These are phyloP conservation scores for Zeus faber DNA, from an alignment of 2,113 vertebrate genomes.

Conservation along the genomic window DNA sequence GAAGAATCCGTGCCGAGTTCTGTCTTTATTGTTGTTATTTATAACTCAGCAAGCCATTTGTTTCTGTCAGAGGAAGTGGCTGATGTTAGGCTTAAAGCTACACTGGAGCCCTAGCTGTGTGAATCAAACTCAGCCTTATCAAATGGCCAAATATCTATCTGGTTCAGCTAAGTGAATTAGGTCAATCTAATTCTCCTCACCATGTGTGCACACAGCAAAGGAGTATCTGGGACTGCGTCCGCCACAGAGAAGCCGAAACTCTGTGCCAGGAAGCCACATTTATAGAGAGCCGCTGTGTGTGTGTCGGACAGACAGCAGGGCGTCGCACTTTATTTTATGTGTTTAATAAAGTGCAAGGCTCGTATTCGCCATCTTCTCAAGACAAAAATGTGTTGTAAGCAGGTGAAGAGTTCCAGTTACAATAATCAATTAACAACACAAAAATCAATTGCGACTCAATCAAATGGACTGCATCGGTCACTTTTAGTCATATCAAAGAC, in stretches of 20 bases:
- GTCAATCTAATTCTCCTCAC: slow-evolving; percentile 54
- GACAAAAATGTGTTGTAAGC: too few relatives aligned
- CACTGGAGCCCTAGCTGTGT: slow-evolving; percentile 48
- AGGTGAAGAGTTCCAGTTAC: too few relatives aligned
- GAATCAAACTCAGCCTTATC: slow-evolving; percentile 51
- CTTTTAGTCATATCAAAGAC: neutral
- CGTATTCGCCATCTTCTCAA: too few relatives aligned
- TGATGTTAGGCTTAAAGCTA: slow-evolving; percentile 60
- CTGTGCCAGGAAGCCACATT: slow-evolving; percentile 17
- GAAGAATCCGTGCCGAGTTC: slow-evolving; percentile 63
- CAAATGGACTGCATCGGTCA: too few relatives aligned
- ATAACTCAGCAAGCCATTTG: slow-evolving; percentile 59
- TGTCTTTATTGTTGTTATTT: slow-evolving; percentile 63
- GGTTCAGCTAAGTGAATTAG: slow-evolving; percentile 63
- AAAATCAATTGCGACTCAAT: too few relatives aligned
- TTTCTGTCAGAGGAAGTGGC: slow-evolving; percentile 56
- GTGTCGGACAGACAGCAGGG: too few relatives aligned
- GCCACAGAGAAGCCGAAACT: too few relatives aligned
- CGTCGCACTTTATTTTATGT: too few relatives aligned
- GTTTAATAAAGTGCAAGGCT: too few relatives aligned
- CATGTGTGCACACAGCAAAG: slow-evolving; percentile 31
- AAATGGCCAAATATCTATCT: slow-evolving; percentile 55
- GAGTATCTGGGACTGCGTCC: slow-evolving; percentile 28
- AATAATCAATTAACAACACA: too few relatives aligned
- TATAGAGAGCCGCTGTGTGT: slow-evolving; percentile 10